A percentile compares a stretch with the other conserved stretches of the same genome.
phyloP scores from a whole-genome alignment of 2,113 vertebrate genomes.

The Menura novaehollandiae region DNA sequence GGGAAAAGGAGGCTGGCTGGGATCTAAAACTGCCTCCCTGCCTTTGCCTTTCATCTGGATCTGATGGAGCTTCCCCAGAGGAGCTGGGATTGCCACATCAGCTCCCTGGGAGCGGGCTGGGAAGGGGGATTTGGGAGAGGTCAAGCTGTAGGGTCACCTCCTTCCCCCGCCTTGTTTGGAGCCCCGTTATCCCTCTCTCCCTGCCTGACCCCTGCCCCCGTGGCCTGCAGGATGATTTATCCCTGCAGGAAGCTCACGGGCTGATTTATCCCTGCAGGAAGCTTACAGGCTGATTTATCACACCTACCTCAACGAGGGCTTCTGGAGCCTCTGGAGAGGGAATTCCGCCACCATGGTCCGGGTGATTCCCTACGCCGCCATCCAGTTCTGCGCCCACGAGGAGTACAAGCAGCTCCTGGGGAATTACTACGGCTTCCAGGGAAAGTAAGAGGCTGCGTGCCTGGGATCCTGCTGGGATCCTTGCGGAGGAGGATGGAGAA shows the following conservation, averaged over 20 bases:
- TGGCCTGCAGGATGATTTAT: no score
- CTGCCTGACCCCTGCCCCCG: not conserved
- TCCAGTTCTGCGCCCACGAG: constrained; percentile 96
- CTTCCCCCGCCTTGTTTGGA: not conserved
- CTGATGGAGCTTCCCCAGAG: not conserved
- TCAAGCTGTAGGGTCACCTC: not conserved
- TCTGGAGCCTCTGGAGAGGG: constrained; percentile 93
- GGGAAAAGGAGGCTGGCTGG: not conserved
- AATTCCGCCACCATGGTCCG: constrained; percentile 99
- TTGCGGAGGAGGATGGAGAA: not conserved
- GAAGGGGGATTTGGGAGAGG: not conserved
- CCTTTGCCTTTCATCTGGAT: not conserved
- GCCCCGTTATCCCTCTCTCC: not conserved
- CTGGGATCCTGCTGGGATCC: not conserved
- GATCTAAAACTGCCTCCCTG: not conserved
- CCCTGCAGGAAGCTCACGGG: constrained; percentile 84
- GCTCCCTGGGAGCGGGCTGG: not conserved
- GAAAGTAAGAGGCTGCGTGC: constrained; percentile 78
- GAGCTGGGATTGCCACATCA: not conserved
- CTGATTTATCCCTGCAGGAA: constrained; percentile 87
- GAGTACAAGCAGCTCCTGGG: constrained; percentile 92
- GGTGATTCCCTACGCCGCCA: constrained; percentile 93
- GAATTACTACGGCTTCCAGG: constrained; percentile 87
- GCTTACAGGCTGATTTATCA: constrained; percentile 91
- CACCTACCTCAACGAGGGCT: constrained; percentile 91